phyloP scores from a whole-genome alignment of 2,113 vertebrate genomes.

The Isurus oxyrinchus region DNA sequence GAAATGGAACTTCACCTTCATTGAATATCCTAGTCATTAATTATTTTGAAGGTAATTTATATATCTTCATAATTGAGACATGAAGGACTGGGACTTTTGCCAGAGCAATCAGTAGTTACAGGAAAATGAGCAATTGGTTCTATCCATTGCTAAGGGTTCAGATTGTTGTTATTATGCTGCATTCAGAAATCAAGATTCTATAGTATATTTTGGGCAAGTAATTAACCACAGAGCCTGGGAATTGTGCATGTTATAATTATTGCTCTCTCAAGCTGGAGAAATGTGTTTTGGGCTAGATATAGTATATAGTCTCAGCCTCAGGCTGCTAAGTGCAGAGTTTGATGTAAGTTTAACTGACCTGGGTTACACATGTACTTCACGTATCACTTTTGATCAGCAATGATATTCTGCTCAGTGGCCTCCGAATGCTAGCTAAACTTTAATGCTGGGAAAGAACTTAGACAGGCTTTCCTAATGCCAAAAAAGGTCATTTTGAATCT shows the following conservation, averaged over 20 bases:
- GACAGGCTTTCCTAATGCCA: neutral
- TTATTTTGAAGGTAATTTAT: conserved; percentile 11
- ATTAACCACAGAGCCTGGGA: neutral
- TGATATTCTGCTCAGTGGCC: neutral
- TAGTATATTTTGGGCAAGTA: neutral
- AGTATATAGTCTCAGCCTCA: neutral
- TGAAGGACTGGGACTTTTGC: conserved; percentile 12
- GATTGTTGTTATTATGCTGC: neutral
- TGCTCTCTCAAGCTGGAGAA: neutral
- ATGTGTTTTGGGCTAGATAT: neutral
- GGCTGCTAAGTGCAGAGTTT: neutral
- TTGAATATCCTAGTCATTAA: neutral
- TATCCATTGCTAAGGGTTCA: neutral
- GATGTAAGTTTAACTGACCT: neutral
- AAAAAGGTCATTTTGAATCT: neutral
- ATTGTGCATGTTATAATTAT: neutral
- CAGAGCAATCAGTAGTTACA: neutral
- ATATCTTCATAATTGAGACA: conserved; percentile 11
- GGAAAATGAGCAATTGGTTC: neutral
- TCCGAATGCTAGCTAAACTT: neutral
- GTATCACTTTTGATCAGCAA: neutral
- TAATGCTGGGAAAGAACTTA: neutral
- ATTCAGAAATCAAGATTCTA: neutral
- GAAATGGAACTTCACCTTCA: neutral
- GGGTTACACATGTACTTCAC: neutral